A percentile compares a stretch with the other conserved stretches of the same genome.
phyloP scores from a whole-genome alignment of 2,113 vertebrate genomes.

The Onychorhynchus coronatus region DNA sequence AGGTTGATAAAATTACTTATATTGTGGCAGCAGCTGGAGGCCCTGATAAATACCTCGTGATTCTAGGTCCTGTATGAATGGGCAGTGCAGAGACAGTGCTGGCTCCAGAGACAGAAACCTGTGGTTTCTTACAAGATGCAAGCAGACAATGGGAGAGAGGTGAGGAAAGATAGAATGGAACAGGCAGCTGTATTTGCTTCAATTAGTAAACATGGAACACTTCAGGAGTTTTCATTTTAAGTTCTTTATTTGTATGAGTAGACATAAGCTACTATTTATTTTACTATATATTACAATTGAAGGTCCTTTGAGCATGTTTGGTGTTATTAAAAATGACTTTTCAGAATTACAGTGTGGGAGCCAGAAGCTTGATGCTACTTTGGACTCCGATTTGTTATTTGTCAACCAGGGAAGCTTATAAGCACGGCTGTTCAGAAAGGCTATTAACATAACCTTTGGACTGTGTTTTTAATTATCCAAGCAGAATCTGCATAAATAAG shows the following conservation, averaged over 20 bases:
- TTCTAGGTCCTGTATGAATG: neutral
- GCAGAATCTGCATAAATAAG: neutral
- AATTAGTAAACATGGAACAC: neutral
- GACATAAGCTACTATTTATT: neutral
- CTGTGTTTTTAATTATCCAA: neutral
- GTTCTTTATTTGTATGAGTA: neutral
- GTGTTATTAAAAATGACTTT: neutral
- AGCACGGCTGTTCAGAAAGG: neutral
- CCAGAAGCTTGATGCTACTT: neutral
- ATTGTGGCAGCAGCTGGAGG: conserved; percentile 44
- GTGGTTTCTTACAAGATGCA: neutral
- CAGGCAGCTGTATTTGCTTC: neutral
- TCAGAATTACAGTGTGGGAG: neutral
- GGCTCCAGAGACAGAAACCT: neutral
- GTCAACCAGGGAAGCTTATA: neutral
- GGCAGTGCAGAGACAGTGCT: neutral
- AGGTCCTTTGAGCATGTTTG: neutral
- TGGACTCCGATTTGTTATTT: neutral
- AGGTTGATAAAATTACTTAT: conserved; percentile 51
- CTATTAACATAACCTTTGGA: neutral
- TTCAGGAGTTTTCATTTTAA: neutral
- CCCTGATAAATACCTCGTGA: conserved; percentile 41
- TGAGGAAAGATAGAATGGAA: neutral
- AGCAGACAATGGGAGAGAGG: neutral
- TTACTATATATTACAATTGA: neutral